A percentile compares a stretch with the other conserved stretches of the same genome.
These are phyloP conservation scores for Chaunax sp. DNA, from an alignment of 2,797 vertebrate genomes.

Conservation along the genomic window DNA sequence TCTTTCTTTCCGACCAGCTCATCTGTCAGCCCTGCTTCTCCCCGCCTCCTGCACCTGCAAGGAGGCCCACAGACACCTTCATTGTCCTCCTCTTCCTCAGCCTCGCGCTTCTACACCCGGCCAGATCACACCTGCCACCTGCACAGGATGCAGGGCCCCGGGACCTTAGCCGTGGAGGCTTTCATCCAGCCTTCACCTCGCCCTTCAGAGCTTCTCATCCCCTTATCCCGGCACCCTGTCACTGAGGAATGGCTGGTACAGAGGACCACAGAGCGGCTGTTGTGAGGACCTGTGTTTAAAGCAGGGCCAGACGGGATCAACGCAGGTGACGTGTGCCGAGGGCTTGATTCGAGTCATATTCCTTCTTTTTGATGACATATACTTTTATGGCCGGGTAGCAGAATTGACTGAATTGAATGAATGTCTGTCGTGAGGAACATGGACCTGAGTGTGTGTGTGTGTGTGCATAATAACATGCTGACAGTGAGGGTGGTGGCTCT, in stretches of 20 bases:
- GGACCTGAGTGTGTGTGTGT: constrained; percentile 37
- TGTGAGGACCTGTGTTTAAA: constrained; percentile 67
- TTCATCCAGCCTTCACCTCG: constrained; percentile 70
- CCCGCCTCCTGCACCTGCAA: constrained; percentile 80
- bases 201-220: constrained; percentile 62
- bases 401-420: constrained; percentile 54
- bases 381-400: constrained; percentile 25
- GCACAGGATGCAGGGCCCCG: constrained; percentile 64
- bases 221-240: constrained; percentile 74
- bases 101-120: constrained; percentile 75
- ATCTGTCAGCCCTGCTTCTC: constrained; percentile 80
- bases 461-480: constrained; percentile 73
- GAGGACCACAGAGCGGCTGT: constrained; percentile 68
- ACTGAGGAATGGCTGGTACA: constrained; percentile 78
- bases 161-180: constrained; percentile 53
- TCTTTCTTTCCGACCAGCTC: constrained; percentile 64
- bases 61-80: constrained; percentile 74
- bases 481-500: constrained; percentile 86
- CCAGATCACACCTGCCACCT: constrained; percentile 86
- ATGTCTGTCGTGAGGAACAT: constrained; percentile 42
- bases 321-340: constrained; percentile 55
- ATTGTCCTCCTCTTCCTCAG: constrained; percentile 79
- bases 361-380: constrained; percentile 61
- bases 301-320: constrained; percentile 64
- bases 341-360: constrained; percentile 58